A percentile compares a stretch with the other conserved stretches of the same genome.
Evolutionary conservation across 2,113 vertebrate genomes (phyloP).

Genomic region (Paralichthys olivaceus): DNA sequence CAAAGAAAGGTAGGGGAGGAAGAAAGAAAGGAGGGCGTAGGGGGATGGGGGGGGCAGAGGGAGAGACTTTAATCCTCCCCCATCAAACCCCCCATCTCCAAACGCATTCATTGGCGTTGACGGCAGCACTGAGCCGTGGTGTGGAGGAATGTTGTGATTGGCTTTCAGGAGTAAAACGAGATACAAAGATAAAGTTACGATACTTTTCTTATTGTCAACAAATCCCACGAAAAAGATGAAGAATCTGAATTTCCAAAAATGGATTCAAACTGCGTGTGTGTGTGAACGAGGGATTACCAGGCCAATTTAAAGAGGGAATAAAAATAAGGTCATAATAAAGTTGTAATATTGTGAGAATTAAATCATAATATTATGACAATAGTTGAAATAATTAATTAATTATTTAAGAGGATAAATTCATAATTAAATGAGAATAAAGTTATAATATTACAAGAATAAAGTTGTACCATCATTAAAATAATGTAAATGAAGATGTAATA

Average conservation of each 20-base stretch:
- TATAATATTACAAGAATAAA: too few relatives aligned
- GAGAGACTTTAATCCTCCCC: conserved; percentile 30
- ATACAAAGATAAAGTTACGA: background rate
- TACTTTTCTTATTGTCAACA: too few relatives aligned
- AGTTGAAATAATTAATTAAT: too few relatives aligned
- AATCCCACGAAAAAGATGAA: background rate
- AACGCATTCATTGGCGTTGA: conserved; percentile 17
- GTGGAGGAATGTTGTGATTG: conserved; percentile 14
- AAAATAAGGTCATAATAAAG: too few relatives aligned
- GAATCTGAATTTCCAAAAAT: background rate
- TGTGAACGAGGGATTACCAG: too few relatives aligned
- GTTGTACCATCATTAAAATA: too few relatives aligned
- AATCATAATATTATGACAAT: too few relatives aligned
- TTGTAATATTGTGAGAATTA: too few relatives aligned
- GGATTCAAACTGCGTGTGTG: background rate
- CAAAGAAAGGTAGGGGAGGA: conserved; percentile 37
- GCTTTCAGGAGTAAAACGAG: background rate
- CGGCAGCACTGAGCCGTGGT: conserved; percentile 3
- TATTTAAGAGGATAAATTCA: too few relatives aligned
- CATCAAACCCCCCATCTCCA: background rate
- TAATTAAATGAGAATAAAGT: too few relatives aligned
- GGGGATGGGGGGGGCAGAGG: background rate
- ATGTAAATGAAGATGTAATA: too few relatives aligned
- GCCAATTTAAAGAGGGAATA: too few relatives aligned
- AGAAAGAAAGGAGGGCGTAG: conserved; percentile 10